phyloP scores from a whole-genome alignment of 2,888 invertebrate genomes.

The Lasioglossum zephyrum region DNA sequence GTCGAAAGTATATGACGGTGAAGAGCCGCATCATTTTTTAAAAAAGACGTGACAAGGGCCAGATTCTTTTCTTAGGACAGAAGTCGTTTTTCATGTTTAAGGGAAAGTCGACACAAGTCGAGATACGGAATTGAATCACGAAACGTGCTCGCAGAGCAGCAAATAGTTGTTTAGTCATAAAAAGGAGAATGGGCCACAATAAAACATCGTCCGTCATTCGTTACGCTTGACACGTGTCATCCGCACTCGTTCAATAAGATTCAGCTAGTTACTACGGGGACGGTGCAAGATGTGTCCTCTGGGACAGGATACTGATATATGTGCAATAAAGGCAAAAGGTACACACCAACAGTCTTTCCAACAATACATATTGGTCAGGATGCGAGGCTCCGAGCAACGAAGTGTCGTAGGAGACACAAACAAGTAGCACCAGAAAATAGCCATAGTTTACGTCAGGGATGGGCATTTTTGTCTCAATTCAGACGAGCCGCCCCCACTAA shows the following conservation, averaged over 20 bases:
- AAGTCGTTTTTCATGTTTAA: background rate
- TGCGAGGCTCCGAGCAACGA: background rate
- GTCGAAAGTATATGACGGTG: background rate
- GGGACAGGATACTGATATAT: constrained; percentile 3
- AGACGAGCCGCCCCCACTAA: no score
- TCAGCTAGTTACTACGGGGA: background rate
- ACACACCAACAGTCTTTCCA: background rate
- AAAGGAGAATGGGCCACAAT: background rate
- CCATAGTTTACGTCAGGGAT: background rate
- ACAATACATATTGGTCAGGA: background rate
- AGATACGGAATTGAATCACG: background rate
- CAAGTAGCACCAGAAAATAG: background rate
- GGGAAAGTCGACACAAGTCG: background rate
- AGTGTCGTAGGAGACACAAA: background rate
- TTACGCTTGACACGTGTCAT: background rate
- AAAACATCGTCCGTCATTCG: background rate
- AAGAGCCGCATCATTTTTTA: background rate
- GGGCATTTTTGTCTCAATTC: no score
- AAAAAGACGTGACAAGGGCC: background rate
- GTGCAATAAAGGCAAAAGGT: background rate
- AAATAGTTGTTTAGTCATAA: background rate
- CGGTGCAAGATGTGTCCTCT: background rate
- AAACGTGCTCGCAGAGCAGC: background rate
- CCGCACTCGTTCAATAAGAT: background rate
- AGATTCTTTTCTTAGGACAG: background rate